Evolutionary conservation across 2,797 vertebrate species (phyloP), one percentile per base, ranked within the genome.

Genomic region (Anniella stebbinsi): DNA sequence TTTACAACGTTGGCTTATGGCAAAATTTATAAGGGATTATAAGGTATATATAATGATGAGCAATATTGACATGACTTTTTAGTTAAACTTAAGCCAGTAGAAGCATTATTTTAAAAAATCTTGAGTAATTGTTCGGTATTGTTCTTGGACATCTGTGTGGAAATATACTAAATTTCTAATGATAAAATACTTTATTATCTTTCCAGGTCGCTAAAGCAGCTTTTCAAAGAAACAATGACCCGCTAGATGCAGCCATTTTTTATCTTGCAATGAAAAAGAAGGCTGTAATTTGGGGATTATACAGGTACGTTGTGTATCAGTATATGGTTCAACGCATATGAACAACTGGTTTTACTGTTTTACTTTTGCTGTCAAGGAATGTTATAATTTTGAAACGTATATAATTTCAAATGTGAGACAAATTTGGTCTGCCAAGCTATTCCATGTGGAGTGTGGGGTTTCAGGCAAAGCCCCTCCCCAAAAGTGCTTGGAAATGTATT

Each of bases 211-310:
- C 99, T 93, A 99, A 99, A 97, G 98, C 98, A 77, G 98, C 98
- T 77, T 99, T 99, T 97, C 98, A 98, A 93, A 98, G 97, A 95
- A 99, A 98, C 96, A 99, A 98, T 9, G 98, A 99, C 97, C 99
- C 99, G 57, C 97, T 99, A 96, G 99, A 99, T 86, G 99, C 99
- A 12, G 99, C 99, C 82, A 97, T 99, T 95, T 99, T 98, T 97
- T 99, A 99, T 95, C 98, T 99, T 0, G 99, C 99, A 3, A 97
- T 99, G 98, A 99, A 98, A 97, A 99, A 99, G 97, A 99, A 99
- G 94, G 98, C 98, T 86, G 98, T 99, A 92, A 98, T 99, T 90
- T 99, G 99, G 99, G 99, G 99, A 90, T 96, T 99, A 88, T 99
- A 99, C 96, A 99, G 99, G 99, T 99, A 97, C 38, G 93, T 66